Percentiles rank a stretch among this genome's conserved stretches.
phyloP scores from a whole-genome alignment of 2,797 vertebrate species.

The Sebastes iracundus region DNA sequence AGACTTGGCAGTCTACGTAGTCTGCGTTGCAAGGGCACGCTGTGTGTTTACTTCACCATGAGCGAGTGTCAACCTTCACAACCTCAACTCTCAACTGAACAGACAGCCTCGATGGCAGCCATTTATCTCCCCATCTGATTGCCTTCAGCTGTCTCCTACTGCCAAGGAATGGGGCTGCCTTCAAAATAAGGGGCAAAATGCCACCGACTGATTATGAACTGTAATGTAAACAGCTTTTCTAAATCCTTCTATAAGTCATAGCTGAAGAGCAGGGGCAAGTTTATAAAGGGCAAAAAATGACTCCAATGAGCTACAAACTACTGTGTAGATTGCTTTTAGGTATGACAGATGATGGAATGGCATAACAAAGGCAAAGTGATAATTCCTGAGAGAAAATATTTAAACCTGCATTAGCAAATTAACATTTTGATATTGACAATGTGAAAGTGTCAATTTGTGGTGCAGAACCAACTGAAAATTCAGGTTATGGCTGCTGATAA shows the following conservation, averaged over 20 bases:
- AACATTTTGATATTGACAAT: neutral
- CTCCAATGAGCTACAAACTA: neutral
- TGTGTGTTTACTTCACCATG: constrained; percentile 73
- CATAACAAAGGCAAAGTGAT: neutral
- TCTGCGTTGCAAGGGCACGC: constrained; percentile 52
- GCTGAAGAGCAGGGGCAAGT: neutral
- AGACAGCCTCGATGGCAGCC: constrained; percentile 67
- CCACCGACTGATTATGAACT: constrained; percentile 31
- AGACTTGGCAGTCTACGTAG: constrained; percentile 56
- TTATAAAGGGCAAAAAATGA: neutral
- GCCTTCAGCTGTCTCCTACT: constrained; percentile 46
- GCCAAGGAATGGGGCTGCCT: constrained; percentile 31
- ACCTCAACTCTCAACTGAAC: constrained; percentile 63
- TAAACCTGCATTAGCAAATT: neutral
- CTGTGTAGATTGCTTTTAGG: neutral
- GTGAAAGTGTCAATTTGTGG: neutral
- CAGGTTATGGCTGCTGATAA: neutral
- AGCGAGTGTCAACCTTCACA: constrained; percentile 70
- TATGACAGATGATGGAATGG: neutral
- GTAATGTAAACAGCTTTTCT: constrained; percentile 28
- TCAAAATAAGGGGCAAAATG: constrained; percentile 16
- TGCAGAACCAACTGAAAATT: neutral
- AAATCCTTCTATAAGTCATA: constrained; percentile 7
- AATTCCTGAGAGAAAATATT: neutral
- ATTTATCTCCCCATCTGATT: constrained; percentile 73